Evolutionary conservation across 2,113 vertebrate species (phyloP).

Genomic region (Nesoenas mayeri): DNA sequence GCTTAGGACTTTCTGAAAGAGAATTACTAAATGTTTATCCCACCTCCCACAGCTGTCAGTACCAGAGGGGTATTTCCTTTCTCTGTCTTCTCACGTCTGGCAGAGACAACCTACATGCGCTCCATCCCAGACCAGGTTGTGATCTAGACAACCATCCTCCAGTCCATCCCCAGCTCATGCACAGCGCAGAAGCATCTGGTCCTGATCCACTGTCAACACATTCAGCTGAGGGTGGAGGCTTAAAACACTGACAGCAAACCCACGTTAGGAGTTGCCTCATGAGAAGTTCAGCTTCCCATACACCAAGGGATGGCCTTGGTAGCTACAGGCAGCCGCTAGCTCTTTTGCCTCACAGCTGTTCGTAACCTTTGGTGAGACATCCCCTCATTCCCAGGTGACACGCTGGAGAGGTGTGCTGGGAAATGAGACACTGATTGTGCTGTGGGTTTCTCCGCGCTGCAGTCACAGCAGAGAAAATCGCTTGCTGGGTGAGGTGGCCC

Average conservation of each 20-base stretch:
- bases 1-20: neutral
- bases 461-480: neutral
- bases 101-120: fast-evolving
- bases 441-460: neutral
- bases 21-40: neutral
- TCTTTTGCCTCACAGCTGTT: neutral
- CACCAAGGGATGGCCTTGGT: neutral
- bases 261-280: neutral
- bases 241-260: neutral
- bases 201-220: neutral
- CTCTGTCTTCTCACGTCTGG: neutral
- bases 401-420: neutral
- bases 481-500: neutral
- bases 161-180: neutral
- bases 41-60: neutral
- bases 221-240: neutral
- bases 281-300: neutral
- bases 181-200: neutral
- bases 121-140: neutral
- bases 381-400: neutral
- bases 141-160: neutral
- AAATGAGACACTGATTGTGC: neutral
- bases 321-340: neutral
- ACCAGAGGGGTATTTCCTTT: neutral
- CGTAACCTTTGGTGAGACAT: neutral